Evolutionary conservation across 2,113 vertebrate species (phyloP).

Genomic region (Rutilus rutilus): DNA sequence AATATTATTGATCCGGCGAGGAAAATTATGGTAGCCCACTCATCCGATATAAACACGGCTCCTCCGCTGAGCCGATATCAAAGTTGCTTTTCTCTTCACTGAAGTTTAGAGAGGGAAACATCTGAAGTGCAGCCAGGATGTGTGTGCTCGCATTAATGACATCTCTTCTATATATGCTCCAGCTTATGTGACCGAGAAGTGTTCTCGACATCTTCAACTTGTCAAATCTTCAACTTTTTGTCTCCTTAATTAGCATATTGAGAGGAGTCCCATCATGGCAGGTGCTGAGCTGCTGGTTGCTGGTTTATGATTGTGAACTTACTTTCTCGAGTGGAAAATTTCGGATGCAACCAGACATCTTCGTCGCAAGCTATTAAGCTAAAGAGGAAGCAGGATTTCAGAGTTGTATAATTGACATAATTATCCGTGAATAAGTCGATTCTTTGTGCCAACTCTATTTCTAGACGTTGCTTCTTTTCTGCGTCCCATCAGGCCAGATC

Average conservation of each 20-base stretch:
- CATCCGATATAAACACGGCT: conserved; percentile 3
- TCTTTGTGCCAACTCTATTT: conserved; percentile 43
- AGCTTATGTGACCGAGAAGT: conserved; percentile 5
- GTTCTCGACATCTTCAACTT: conserved; percentile 12
- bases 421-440: conserved; percentile 13
- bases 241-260: conserved; percentile 28
- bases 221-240: conserved; percentile 20
- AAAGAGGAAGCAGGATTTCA: conserved; percentile 12
- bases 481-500: conserved; percentile 13
- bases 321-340: conserved; percentile 10
- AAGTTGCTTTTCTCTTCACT: conserved; percentile 22
- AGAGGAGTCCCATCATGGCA: conserved; percentile 4
- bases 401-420: conserved; percentile 28
- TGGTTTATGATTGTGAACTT: conserved; percentile 5
- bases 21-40: conserved; percentile 24
- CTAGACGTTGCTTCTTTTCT: conserved; percentile 26
- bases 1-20: conserved; percentile 29
- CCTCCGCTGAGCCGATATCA: neutral
- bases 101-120: conserved; percentile 8
- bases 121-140: neutral
- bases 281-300: conserved; percentile 19
- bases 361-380: neutral
- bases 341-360: neutral
- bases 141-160: conserved; percentile 8
- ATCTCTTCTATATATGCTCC: neutral